Percentiles rank a stretch among this genome's conserved stretches.
Conservation (phyloP, 2,888 invertebrate species). For the Catocala fraxini region DNA sequence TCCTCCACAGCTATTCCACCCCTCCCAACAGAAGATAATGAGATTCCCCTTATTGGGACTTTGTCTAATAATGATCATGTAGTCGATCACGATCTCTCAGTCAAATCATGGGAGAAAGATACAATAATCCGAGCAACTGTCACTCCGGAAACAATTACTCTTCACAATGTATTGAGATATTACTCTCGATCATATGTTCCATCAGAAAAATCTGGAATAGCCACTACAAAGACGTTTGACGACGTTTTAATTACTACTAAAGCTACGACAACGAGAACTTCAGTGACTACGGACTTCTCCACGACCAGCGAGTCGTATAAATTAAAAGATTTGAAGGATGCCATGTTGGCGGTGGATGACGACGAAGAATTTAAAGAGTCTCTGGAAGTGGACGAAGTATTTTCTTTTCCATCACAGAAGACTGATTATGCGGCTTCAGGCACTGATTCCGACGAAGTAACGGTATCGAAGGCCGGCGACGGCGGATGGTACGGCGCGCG, state of each 20-base stretch:
- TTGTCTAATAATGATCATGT: slow-evolving; percentile 70
- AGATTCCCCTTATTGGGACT: slow-evolving; percentile 67
- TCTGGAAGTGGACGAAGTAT: slow-evolving; percentile 81
- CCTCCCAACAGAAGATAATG: slow-evolving; percentile 69
- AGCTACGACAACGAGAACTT: slow-evolving; percentile 61
- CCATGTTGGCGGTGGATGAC: slow-evolving; percentile 79
- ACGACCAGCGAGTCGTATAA: slow-evolving; percentile 66
- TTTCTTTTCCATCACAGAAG: slow-evolving; percentile 78
- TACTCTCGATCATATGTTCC: slow-evolving; percentile 67
- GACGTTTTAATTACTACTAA: slow-evolving; percentile 78
- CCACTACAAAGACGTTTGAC: slow-evolving; percentile 68
- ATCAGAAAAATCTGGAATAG: slow-evolving; percentile 66
- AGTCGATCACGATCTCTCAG: slow-evolving; percentile 70
- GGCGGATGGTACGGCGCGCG: slow-evolving; percentile 88
- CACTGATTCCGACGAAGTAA: slow-evolving; percentile 78
- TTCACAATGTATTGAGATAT: slow-evolving; percentile 71
- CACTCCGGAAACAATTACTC: slow-evolving; percentile 71
- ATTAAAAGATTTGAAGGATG: slow-evolving; percentile 78
- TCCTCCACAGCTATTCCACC: slow-evolving; percentile 70
- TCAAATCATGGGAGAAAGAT: slow-evolving; percentile 79
- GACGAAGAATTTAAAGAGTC: slow-evolving; percentile 83
- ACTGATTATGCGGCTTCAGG: slow-evolving; percentile 66
- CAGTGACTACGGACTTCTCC: slow-evolving; percentile 62
- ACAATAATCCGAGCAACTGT: slow-evolving; percentile 76
- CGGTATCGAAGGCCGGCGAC: slow-evolving; percentile 74